Conservation (phyloP, 2,797 vertebrate species). For the Aplochiton taeniatus region DNA sequence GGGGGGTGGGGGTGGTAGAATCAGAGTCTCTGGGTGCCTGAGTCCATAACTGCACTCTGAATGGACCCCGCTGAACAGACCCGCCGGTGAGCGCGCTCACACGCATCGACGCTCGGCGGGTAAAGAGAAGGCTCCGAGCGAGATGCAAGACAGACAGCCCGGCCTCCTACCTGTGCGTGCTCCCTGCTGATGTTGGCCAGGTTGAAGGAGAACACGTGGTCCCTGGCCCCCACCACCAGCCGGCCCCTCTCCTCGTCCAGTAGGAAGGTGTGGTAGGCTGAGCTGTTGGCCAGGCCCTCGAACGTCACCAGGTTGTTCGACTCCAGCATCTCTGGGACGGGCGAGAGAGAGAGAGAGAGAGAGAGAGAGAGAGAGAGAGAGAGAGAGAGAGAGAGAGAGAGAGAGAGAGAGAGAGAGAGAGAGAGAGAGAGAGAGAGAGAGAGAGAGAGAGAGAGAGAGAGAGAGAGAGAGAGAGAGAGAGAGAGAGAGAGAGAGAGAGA, state of each 20-base stretch:
- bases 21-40: constrained; percentile 60
- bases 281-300: constrained; percentile 90
- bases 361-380: background rate
- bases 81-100: background rate
- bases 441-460: too few relatives aligned
- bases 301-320: constrained; percentile 93
- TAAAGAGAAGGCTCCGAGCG: too few relatives aligned
- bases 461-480: too few relatives aligned
- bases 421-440: too few relatives aligned
- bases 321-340: constrained; percentile 92
- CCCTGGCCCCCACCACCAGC: constrained; percentile 94
- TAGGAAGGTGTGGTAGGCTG: constrained; percentile 93
- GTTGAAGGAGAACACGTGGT: constrained; percentile 97
- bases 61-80: constrained; percentile 15
- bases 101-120: background rate
- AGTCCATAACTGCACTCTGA: constrained; percentile 34
- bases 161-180: constrained; percentile 84
- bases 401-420: too few relatives aligned
- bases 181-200: constrained; percentile 94
- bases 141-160: background rate
- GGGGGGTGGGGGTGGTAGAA: too few relatives aligned
- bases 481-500: too few relatives aligned
- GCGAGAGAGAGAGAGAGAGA: constrained; percentile 35
- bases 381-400: too few relatives aligned
- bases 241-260: constrained; percentile 94